Evolutionary conservation across 2,797 vertebrate genomes (phyloP), one percentile per base, ranked within the genome.

Genomic region (Micrastur ruficollis): DNA sequence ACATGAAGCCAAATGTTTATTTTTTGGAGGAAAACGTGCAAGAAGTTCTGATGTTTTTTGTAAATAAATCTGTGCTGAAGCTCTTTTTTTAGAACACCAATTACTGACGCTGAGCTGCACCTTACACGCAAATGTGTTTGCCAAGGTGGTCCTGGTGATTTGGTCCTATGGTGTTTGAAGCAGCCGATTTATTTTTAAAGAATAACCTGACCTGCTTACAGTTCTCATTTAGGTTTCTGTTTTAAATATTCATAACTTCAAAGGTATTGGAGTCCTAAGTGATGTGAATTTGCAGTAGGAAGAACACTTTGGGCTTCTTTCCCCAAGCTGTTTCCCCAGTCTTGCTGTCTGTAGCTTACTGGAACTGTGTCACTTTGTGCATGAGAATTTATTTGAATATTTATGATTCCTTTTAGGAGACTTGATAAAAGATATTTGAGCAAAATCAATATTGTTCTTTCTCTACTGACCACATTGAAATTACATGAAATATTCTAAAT

Each of bases 51-150:
- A 50, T 50, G 5, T 5, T 36, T 36, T 36, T 36, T 36, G 36
- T 36, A 36, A 36, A 36, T 36, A 36, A 36, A 36, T 36, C 14
- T 47, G 34, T 56, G 18, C 23, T 3, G 1, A 38, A 85, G 21
- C 26, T n/a, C 5, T 29, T 10, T 6, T 6, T 44, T 36, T 63
- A 72, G 82, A 21, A 2, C 4, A 3, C 1, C 8, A 7, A 6
- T 40, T 80, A 8, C 12, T 34, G 22, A 17, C 8, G 2, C 32
- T 19, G 34, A 63, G 14, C 27, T 90, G 63, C 25, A 44, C 8
- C 36, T 87, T 1, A 8, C 0, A 0, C 34, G 40, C 13, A 68
- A 40, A 23, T 0, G 0, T 5, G 6, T 47, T 87, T 86, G 31
- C 52, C 7, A 2, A 23, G 21, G 31, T 58, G 6, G 9, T 47